phyloP scores from a whole-genome alignment of 2,113 vertebrate species.

The Gavia stellata region DNA sequence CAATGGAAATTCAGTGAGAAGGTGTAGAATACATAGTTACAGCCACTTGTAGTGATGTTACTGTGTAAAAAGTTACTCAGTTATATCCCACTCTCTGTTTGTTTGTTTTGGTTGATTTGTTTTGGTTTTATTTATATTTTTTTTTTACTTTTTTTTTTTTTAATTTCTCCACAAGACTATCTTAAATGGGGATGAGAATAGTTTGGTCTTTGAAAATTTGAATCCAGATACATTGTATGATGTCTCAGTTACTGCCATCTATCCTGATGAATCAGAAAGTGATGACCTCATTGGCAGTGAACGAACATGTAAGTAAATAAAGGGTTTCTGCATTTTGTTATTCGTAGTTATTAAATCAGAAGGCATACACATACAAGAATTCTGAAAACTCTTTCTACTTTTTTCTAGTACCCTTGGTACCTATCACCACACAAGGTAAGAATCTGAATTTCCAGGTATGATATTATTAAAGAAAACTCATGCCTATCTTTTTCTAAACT shows the following conservation, averaged over 20 bases:
- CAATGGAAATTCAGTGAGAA: neutral
- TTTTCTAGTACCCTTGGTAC: slow-evolving; percentile 78
- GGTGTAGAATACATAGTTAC: neutral
- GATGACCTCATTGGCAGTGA: slow-evolving; percentile 86
- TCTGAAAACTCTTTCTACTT: slow-evolving; percentile 42
- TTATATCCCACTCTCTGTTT: neutral
- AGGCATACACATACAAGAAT: neutral
- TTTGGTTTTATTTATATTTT: neutral
- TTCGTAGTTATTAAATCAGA: neutral
- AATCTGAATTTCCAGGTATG: slow-evolving; percentile 21
- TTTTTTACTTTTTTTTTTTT: neutral
- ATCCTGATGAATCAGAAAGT: slow-evolving; percentile 96
- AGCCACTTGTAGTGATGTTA: neutral
- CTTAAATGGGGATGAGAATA: slow-evolving; percentile 81
- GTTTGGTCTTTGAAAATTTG: slow-evolving; percentile 80
- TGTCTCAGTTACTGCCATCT: slow-evolving; percentile 91
- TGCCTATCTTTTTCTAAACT: neutral
- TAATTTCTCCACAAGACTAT: slow-evolving; percentile 75
- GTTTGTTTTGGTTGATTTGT: neutral
- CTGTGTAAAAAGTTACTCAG: neutral
- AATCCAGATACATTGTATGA: slow-evolving; percentile 85
- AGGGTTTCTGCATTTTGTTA: neutral
- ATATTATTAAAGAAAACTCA: neutral
- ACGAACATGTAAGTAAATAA: slow-evolving; percentile 82
- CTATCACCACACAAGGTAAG: slow-evolving; percentile 79